These are phyloP conservation scores for Drosophila prostipennis DNA, from an alignment of 2,888 invertebrate species.

Conservation along the genomic window DNA sequence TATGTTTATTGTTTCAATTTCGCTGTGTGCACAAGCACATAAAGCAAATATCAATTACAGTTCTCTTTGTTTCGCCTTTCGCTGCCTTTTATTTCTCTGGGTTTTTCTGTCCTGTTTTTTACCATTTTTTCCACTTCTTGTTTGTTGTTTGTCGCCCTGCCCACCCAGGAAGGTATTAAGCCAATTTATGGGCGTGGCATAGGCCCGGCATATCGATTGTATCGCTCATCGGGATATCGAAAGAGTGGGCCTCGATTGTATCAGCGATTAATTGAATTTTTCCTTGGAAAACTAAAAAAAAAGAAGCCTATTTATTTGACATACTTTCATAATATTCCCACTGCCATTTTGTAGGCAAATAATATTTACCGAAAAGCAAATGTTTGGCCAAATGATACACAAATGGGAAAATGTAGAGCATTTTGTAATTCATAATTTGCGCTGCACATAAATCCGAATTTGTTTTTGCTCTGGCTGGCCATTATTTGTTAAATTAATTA, in stretches of 20 bases:
- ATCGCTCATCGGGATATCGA: conserved; percentile 1
- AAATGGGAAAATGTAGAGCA: conserved; percentile 2
- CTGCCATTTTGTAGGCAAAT: neutral
- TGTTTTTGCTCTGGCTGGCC: conserved; percentile 22
- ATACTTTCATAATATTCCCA: too few relatives aligned
- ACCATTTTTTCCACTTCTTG: conserved; percentile 24
- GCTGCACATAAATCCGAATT: conserved; percentile 13
- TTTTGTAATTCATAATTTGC: conserved; percentile 19
- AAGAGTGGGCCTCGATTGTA: neutral
- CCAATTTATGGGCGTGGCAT: conserved; percentile 54
- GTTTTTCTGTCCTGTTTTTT: conserved; percentile 1
- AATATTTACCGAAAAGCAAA: neutral
- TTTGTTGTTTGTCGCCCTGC: conserved; percentile 14
- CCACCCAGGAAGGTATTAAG: conserved; percentile 29
- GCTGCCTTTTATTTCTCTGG: conserved; percentile 8
- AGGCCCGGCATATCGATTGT: conserved; percentile 47
- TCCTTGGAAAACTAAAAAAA: neutral
- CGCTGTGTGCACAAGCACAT: conserved; percentile 41
- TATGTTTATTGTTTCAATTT: conserved; percentile 64
- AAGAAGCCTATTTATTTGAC: too few relatives aligned
- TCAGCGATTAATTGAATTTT: neutral
- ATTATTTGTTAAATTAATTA: conserved; percentile 72
- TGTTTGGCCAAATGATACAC: neutral
- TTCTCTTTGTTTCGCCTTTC: conserved; percentile 37
- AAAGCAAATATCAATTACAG: conserved; percentile 70